Conservation (phyloP, 1,140 invertebrate species). For the Bombus waltoni region DNA sequence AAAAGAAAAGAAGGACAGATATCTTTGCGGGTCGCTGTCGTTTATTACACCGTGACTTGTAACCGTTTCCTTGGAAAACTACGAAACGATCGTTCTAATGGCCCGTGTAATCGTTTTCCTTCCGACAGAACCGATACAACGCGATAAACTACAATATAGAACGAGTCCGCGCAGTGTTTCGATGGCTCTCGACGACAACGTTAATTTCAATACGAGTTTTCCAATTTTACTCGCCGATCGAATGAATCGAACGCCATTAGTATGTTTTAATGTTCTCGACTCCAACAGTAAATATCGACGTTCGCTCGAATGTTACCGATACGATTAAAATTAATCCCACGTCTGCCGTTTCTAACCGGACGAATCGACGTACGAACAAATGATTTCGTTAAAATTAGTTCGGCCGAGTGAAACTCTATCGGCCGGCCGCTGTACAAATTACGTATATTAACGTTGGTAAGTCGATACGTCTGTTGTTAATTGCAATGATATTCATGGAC, state of each 20-base stretch:
- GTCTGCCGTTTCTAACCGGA: background rate
- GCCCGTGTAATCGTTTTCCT: too few relatives aligned
- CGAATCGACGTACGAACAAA: background rate
- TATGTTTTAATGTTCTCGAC: slow-evolving; percentile 28
- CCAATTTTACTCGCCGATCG: slow-evolving; percentile 35
- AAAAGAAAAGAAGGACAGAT: background rate
- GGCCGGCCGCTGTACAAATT: background rate
- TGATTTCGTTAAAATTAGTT: slow-evolving; percentile 7
- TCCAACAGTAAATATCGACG: slow-evolving; percentile 18
- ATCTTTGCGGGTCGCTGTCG: too few relatives aligned
- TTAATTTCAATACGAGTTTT: slow-evolving; percentile 18
- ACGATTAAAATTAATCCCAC: slow-evolving; percentile 38
- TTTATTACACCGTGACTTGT: too few relatives aligned
- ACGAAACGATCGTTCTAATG: background rate
- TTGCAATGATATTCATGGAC: too few relatives aligned
- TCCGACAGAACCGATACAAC: background rate
- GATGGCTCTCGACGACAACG: slow-evolving; percentile 20
- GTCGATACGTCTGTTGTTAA: background rate
- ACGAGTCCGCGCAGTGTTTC: background rate
- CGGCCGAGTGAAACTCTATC: background rate
- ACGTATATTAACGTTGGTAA: background rate
- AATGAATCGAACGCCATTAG: slow-evolving; percentile 31
- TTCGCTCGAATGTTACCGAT: background rate
- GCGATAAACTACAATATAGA: background rate
- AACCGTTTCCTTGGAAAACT: background rate